A percentile compares a stretch with the other conserved stretches of the same genome.
Evolutionary conservation across 2,113 vertebrate species (phyloP).

Genomic region (Rafetus swinhoei): DNA sequence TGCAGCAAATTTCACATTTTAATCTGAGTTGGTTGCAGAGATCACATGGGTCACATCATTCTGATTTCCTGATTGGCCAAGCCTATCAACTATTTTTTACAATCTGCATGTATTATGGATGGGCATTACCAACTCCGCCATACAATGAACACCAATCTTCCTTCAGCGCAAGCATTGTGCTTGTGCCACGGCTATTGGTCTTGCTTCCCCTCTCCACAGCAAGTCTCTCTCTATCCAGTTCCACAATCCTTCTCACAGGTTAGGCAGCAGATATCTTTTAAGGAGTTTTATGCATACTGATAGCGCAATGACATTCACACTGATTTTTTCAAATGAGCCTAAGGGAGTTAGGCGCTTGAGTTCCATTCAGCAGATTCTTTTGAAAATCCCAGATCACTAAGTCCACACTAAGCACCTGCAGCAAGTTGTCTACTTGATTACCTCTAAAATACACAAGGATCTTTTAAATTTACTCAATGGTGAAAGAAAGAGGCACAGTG

Average conservation of each 20-base stretch:
- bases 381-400: constrained; percentile 46
- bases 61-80: background rate
- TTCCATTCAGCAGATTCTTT: background rate
- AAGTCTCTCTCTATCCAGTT: constrained; percentile 39
- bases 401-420: constrained; percentile 63
- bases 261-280: constrained; percentile 18
- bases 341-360: background rate
- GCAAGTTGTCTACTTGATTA: constrained; percentile 67
- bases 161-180: background rate
- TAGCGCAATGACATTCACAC: background rate
- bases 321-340: background rate
- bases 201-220: constrained; percentile 34
- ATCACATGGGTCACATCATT: background rate
- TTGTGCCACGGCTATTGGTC: background rate
- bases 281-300: background rate
- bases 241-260: constrained; percentile 14
- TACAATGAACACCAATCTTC: background rate
- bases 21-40: background rate
- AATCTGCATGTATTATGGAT: background rate
- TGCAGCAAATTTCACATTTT: background rate
- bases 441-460: constrained; percentile 64
- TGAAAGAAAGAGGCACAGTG: constrained; percentile 38
- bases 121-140: background rate
- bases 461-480: constrained; percentile 69
- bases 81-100: background rate